Conservation (phyloP, 2,113 vertebrate genomes). For the Hippocampus abdominalis region DNA sequence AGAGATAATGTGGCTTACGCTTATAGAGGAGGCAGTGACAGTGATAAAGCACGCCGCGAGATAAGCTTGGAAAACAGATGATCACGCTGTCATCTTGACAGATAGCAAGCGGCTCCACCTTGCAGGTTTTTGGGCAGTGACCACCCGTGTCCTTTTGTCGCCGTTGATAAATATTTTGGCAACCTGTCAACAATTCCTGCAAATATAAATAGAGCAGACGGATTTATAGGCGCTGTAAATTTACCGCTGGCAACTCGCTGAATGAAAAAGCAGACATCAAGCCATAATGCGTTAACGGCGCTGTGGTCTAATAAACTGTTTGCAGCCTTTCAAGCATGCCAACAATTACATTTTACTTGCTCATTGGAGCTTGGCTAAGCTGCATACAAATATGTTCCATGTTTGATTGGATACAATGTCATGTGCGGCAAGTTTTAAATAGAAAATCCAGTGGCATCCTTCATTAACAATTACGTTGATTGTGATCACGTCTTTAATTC, state of each 20-base stretch:
- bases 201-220: background rate
- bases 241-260: background rate
- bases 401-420: background rate
- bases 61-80: background rate
- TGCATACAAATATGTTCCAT: slow-evolving; percentile 1
- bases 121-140: background rate
- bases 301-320: background rate
- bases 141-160: background rate
- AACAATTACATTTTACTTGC: background rate
- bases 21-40: background rate
- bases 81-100: background rate
- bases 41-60: background rate
- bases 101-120: background rate
- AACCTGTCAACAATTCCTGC: background rate
- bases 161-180: background rate
- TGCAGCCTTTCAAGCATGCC: slow-evolving; percentile 1
- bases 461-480: background rate
- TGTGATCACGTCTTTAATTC: slow-evolving; percentile 31
- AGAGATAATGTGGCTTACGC: background rate
- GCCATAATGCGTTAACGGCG: background rate
- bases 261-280: slow-evolving; percentile 4
- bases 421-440: background rate
- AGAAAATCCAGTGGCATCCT: background rate
- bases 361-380: background rate
- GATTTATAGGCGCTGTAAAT: background rate